These are phyloP conservation scores for Stigmatopora nigra DNA, from an alignment of 2,113 vertebrate genomes.

Conservation along the genomic window DNA sequence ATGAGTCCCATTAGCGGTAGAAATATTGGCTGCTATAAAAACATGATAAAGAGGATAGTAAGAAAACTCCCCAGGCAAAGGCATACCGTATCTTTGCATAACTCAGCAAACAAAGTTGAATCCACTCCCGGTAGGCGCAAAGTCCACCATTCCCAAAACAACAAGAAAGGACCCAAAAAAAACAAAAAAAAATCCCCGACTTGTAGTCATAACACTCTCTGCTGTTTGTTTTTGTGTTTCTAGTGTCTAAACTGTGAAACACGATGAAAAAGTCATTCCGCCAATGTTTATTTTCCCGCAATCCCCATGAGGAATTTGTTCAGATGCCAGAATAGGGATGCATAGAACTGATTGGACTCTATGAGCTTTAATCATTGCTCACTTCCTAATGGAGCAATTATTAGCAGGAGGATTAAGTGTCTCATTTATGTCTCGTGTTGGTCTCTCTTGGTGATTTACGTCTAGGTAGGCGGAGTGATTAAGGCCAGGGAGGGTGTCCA, in stretches of 20 bases:
- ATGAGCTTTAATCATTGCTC: slow-evolving; percentile 37
- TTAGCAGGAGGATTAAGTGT: slow-evolving; percentile 54
- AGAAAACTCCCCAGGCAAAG: slow-evolving; percentile 60
- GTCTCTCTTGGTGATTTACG: slow-evolving; percentile 40
- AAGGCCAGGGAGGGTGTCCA: neutral
- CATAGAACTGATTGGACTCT: slow-evolving; percentile 9
- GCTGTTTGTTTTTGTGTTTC: slow-evolving; percentile 9
- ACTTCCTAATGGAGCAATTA: slow-evolving; percentile 43
- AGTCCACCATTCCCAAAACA: slow-evolving; percentile 31
- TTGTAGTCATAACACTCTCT: slow-evolving; percentile 12
- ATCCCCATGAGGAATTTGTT: slow-evolving; percentile 6
- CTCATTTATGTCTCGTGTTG: slow-evolving; percentile 46
- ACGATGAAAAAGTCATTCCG: slow-evolving; percentile 1
- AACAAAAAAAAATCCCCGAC: slow-evolving; percentile 22
- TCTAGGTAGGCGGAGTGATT: slow-evolving; percentile 12
- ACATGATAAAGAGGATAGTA: slow-evolving; percentile 69
- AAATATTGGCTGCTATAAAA: slow-evolving; percentile 53
- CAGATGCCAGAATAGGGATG: slow-evolving; percentile 16
- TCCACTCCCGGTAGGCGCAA: slow-evolving; percentile 39
- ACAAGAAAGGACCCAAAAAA: slow-evolving; percentile 11
- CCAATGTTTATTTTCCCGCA: slow-evolving; percentile 15
- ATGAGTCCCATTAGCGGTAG: slow-evolving; percentile 58
- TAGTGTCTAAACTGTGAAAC: neutral
- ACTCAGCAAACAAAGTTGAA: slow-evolving; percentile 58
- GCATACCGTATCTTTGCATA: slow-evolving; percentile 57